These are phyloP conservation scores for Onthophagus sagittarius DNA, from an alignment of 2,888 invertebrate genomes.

Conservation along the genomic window DNA sequence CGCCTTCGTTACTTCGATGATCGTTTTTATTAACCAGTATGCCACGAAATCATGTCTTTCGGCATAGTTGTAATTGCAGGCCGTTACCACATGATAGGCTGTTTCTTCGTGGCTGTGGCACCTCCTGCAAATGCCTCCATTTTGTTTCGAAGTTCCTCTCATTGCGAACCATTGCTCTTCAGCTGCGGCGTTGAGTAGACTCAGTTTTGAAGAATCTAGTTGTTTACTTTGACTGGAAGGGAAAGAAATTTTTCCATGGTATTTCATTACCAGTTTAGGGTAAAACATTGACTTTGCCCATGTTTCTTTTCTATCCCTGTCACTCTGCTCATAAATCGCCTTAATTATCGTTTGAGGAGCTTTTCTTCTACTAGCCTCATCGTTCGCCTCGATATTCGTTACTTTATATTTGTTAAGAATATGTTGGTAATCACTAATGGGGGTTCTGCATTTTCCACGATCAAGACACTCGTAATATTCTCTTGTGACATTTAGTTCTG, in stretches of 20 bases:
- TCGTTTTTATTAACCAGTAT: constrained; percentile 19
- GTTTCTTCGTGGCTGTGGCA: constrained; percentile 24
- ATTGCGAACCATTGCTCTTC: constrained; percentile 29
- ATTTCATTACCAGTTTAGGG: constrained; percentile 19
- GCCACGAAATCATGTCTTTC: constrained; percentile 30
- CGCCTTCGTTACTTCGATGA: constrained; percentile 8
- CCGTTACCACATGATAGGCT: constrained; percentile 29
- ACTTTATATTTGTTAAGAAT: not conserved
- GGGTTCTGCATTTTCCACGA: constrained; percentile 7
- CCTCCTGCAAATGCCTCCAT: constrained; percentile 20
- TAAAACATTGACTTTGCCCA: constrained; percentile 27
- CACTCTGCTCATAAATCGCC: not conserved
- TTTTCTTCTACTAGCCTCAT: not conserved
- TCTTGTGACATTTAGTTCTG: not conserved
- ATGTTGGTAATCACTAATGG: constrained; percentile 11
- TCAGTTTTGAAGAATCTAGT: constrained; percentile 22
- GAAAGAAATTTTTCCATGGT: constrained; percentile 17
- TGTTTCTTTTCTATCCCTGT: not conserved
- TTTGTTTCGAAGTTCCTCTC: constrained; percentile 2
- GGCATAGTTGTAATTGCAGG: constrained; percentile 25
- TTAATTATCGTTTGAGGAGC: not conserved
- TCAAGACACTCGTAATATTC: not conserved
- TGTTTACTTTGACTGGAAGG: constrained; percentile 17
- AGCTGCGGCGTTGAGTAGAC: constrained; percentile 25
- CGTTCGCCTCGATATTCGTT: too few relatives aligned